Evolutionary conservation across 37 sponge, comb jelly and placozoan genomes (phyloP), one percentile per base, ranked within the genome.

Genomic region (Ephydatia muelleri): DNA sequence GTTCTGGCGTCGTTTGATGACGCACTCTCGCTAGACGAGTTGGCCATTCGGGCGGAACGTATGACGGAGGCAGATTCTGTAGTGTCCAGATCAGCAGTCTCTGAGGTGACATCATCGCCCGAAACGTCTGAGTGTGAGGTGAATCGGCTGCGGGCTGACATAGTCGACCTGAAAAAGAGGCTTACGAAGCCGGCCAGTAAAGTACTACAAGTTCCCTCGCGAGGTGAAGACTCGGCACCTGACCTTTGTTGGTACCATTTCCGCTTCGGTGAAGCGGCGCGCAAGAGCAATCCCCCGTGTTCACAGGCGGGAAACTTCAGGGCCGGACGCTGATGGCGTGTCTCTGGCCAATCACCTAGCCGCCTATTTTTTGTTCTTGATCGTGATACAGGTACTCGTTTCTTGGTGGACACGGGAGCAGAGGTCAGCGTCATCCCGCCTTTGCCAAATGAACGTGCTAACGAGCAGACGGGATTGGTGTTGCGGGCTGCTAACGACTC

Each of bases 311-410:
- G 66, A 82, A 88, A 87, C 70, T 27, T 34, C 65, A 66, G 72
- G 83, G 84, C 89, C 84, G 65, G 83, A 35, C 79, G 66, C 83
- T 83, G 49, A 73, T 33, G 84, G 83, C 83, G 86, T 77, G 89
- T 33, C 38, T 26, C 91, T 82, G 94, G 94, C 91, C 87, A 40
- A 74, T 36, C 83, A 49, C 30, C 73, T 28, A 88, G 73, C 73
- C 27, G 65, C 13, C 75, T 49, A 16, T 49, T 73, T 12, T 49
- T n/a, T 74, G 75, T 83, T 12, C 4, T 31, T 30, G 75, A 77
- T 77, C 1, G 26, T 2, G 43, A 25, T 13, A 70, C 75, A 13
- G 0, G 25, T 26, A 73, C 82, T 25, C 29, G 65, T 1, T 84
- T 89, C 64, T 68, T 89, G 6, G 84, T 89, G 2, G 83, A 83